A percentile compares a stretch with the other conserved stretches of the same genome.
Conservation (phyloP, 2,113 vertebrate genomes). For the Saguinus midas region DNA sequence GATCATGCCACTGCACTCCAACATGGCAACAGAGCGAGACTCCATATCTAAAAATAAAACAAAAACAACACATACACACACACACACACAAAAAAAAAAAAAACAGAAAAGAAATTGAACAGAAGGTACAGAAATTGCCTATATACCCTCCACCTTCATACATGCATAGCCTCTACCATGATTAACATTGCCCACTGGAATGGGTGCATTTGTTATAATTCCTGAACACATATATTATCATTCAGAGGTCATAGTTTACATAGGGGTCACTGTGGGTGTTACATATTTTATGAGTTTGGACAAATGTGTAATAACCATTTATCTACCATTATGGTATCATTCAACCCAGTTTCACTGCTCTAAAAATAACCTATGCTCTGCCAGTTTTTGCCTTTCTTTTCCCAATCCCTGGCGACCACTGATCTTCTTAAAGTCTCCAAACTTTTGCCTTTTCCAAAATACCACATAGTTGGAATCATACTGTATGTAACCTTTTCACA, state of each 20-base stretch:
- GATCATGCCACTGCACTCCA: too few species aligned
- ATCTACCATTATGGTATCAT: neutral
- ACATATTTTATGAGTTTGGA: neutral
- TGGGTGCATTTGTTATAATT: too few species aligned
- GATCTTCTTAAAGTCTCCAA: neutral
- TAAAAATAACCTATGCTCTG: neutral
- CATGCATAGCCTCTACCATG: neutral
- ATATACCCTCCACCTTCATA: rapidly evolving
- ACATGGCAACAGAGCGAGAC: too few species aligned
- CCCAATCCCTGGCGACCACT: neutral
- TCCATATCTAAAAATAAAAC: too few species aligned
- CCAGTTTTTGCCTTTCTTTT: neutral
- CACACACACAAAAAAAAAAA: too few species aligned
- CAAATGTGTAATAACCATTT: neutral
- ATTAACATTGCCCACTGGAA: neutral
- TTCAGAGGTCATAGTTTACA: neutral
- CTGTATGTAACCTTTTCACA: neutral
- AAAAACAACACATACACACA: too few species aligned
- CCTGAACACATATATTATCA: rapidly evolving
- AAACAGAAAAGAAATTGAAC: neutral
- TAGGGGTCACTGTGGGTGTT: neutral
- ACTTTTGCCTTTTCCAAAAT: neutral
- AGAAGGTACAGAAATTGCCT: neutral
- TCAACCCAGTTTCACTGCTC: neutral
- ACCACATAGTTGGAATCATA: neutral